Conservation (phyloP, 1,140 invertebrate genomes). For the Periplaneta americana region DNA sequence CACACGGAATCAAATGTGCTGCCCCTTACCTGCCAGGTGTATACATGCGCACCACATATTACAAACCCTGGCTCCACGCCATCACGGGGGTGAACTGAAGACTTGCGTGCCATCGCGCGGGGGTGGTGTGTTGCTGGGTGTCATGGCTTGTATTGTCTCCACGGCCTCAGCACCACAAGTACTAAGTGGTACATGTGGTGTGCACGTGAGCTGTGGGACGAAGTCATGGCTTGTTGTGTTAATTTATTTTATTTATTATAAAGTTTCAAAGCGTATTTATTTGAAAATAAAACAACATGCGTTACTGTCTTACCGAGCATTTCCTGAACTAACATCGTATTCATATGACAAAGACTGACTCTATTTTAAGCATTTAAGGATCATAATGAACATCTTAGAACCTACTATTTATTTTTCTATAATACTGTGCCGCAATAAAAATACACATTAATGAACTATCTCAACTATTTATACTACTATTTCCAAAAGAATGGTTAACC, state of each 20-base stretch:
- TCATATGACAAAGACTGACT: too few species aligned
- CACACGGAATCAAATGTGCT: conserved; percentile 92
- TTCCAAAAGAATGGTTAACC: too few species aligned
- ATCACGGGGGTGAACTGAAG: conserved; percentile 62
- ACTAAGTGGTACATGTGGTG: background rate
- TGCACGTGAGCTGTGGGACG: background rate
- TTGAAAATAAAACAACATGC: background rate
- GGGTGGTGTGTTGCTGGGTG: background rate
- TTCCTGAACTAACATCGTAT: too few species aligned
- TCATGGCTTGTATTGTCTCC: background rate
- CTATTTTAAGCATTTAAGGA: too few species aligned
- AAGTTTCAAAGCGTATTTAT: background rate
- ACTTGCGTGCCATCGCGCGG: background rate
- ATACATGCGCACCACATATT: conserved; percentile 88
- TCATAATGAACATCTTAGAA: too few species aligned
- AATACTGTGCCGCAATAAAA: too few species aligned
- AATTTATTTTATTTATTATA: background rate
- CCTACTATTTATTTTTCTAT: too few species aligned
- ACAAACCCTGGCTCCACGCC: conserved; percentile 83
- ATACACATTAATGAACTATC: too few species aligned
- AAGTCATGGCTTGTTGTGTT: background rate
- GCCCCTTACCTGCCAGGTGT: conserved; percentile 84
- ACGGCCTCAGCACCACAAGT: background rate
- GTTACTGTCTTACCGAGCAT: too few species aligned
- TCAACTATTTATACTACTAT: too few species aligned